Conservation (phyloP, 2,113 vertebrate genomes). For the Sceloporus undulatus region DNA sequence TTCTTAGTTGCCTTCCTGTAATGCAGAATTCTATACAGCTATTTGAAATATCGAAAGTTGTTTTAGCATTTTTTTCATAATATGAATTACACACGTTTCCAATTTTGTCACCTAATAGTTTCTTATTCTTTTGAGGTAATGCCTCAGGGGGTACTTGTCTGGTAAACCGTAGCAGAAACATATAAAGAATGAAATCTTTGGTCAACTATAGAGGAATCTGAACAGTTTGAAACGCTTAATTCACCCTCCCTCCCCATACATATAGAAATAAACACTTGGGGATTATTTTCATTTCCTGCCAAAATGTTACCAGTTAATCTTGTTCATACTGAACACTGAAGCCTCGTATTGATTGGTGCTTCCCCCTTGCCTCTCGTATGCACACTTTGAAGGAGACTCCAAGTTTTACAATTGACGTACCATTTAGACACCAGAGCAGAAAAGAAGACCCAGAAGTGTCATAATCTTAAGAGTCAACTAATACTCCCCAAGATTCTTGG, state of each 20-base stretch:
- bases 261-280: not conserved
- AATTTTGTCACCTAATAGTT: not conserved
- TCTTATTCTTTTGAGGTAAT: not conserved
- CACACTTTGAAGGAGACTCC: too few species aligned
- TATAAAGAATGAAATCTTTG: not conserved
- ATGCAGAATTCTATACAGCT: not conserved
- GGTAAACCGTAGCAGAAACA: not conserved
- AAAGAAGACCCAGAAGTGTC: too few species aligned
- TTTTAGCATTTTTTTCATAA: not conserved
- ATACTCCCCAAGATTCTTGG: too few species aligned
- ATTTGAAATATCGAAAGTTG: not conserved
- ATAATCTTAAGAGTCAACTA: too few species aligned
- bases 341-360: too few species aligned
- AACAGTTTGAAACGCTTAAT: not conserved
- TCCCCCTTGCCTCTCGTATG: too few species aligned
- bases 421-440: too few species aligned
- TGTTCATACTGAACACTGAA: not conserved
- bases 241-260: not conserved
- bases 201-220: not conserved
- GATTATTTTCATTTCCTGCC: not conserved
- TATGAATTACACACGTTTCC: not conserved
- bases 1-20: conserved; percentile 9
- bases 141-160: not conserved
- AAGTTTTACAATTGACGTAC: too few species aligned
- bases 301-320: not conserved